phyloP scores from a whole-genome alignment of 2,113 vertebrate species.

The Coryphaenoides rupestris region DNA sequence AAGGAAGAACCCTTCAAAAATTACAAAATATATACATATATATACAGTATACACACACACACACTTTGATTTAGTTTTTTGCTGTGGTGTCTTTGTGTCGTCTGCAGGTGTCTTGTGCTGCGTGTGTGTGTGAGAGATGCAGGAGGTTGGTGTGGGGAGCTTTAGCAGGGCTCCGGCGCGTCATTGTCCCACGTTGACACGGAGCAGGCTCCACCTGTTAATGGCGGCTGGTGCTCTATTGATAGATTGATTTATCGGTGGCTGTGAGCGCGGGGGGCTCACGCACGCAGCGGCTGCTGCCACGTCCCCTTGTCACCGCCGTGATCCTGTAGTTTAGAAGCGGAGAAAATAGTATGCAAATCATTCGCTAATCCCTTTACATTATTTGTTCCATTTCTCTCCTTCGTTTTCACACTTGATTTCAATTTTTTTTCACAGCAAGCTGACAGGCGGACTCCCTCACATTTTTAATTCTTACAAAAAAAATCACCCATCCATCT shows the following conservation, averaged over 20 bases:
- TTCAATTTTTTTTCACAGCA: conserved; percentile 42
- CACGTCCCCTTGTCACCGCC: conserved; percentile 60
- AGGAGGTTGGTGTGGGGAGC: too few relatives aligned
- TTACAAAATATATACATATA: too few relatives aligned
- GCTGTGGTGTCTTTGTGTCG: too few relatives aligned
- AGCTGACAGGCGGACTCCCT: conserved; percentile 62
- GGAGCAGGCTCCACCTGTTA: conserved; percentile 6
- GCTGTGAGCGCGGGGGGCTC: conserved; percentile 38
- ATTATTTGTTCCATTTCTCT: conserved; percentile 75
- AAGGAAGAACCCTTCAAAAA: conserved; percentile 49
- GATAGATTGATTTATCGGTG: conserved; percentile 50
- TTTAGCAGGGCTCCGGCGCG: too few relatives aligned
- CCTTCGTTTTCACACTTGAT: conserved; percentile 63
- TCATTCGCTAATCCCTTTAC: conserved; percentile 75
- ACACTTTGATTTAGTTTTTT: too few relatives aligned
- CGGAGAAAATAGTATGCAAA: conserved; percentile 73
- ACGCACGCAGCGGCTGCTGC: conserved; percentile 52
- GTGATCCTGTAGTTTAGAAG: conserved; percentile 70
- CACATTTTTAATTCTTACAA: conserved; percentile 53
- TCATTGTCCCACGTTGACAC: too few relatives aligned
- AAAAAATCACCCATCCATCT: conserved; percentile 34
- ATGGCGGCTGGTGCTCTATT: conserved; percentile 36
- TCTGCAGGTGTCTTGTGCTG: too few relatives aligned
- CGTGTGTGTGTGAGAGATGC: too few relatives aligned
- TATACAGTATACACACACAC: too few relatives aligned